Evolutionary conservation across 2,888 invertebrate species (phyloP).

Genomic region (Parthenolecanium corni): DNA sequence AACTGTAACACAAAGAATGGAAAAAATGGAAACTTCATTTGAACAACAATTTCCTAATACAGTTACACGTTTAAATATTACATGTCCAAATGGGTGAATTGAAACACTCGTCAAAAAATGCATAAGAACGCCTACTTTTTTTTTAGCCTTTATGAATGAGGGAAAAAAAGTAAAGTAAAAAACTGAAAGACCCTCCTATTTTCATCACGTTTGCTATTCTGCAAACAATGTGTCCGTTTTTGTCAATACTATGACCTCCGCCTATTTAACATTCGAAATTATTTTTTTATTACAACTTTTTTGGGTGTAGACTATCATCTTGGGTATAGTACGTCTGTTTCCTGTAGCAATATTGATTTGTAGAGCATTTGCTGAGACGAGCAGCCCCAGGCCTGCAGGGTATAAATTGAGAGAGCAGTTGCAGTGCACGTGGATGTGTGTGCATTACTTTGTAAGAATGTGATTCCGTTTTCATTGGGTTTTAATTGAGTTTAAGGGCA

Average conservation of each 20-base stretch:
- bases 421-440: no score
- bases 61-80: slow-evolving; percentile 27
- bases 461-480: no score
- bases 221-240: slow-evolving; percentile 27
- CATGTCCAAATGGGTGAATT: slow-evolving; percentile 27
- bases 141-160: not conserved
- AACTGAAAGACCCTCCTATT: slow-evolving; percentile 25
- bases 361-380: no score
- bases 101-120: slow-evolving; percentile 27
- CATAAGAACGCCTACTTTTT: slow-evolving; percentile 22
- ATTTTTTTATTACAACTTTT: not conserved
- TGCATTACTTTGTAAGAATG: no score
- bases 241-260: slow-evolving; percentile 25
- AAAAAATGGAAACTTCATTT: not conserved
- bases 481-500: no score
- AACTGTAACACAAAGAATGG: slow-evolving; percentile 4
- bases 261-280: slow-evolving; percentile 18
- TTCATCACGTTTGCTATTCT: slow-evolving; percentile 24
- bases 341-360: no score
- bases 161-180: slow-evolving; percentile 9
- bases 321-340: no score
- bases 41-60: slow-evolving; percentile 22
- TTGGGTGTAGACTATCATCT: no score
- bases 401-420: no score
- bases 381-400: no score